A percentile compares a stretch with the other conserved stretches of the same genome.
These are phyloP conservation scores for Petroica traversi DNA, from an alignment of 2,113 vertebrate genomes.

Conservation along the genomic window DNA sequence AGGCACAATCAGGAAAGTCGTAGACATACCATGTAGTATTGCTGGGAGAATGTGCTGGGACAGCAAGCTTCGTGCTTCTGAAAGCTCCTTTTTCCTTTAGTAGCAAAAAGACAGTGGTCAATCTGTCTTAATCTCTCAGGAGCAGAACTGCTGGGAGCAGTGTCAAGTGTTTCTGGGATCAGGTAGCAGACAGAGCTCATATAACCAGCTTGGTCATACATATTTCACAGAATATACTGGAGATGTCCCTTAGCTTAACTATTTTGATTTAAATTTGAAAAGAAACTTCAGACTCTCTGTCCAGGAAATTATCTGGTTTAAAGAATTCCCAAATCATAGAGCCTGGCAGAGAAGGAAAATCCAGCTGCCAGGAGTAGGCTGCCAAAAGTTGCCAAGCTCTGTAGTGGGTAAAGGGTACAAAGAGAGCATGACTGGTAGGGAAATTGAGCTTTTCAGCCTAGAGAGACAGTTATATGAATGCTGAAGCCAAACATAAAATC, in stretches of 20 bases:
- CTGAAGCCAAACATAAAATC: slow-evolving; percentile 1
- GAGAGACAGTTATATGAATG: not conserved
- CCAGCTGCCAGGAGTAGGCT: not conserved
- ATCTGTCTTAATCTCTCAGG: not conserved
- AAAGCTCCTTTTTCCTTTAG: not conserved
- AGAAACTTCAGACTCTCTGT: not conserved
- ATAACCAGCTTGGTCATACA: not conserved
- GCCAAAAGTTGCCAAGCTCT: not conserved
- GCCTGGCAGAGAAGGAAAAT: not conserved
- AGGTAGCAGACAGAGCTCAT: not conserved
- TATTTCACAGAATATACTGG: not conserved
- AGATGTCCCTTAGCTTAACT: not conserved
- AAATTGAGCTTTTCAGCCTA: slow-evolving; percentile 33
- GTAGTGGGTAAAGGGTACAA: not conserved
- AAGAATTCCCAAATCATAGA: not conserved
- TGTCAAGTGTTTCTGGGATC: not conserved
- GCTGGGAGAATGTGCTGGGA: not conserved
- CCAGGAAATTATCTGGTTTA: not conserved
- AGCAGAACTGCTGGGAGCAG: not conserved
- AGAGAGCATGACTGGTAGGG: not conserved
- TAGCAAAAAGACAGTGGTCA: not conserved
- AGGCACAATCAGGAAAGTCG: not conserved
- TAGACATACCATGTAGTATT: not conserved
- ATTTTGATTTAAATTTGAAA: not conserved
- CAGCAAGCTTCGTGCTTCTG: not conserved